These are phyloP conservation scores for Ichneumon xanthorius DNA, from an alignment of 2,888 invertebrate species.

Conservation along the genomic window DNA sequence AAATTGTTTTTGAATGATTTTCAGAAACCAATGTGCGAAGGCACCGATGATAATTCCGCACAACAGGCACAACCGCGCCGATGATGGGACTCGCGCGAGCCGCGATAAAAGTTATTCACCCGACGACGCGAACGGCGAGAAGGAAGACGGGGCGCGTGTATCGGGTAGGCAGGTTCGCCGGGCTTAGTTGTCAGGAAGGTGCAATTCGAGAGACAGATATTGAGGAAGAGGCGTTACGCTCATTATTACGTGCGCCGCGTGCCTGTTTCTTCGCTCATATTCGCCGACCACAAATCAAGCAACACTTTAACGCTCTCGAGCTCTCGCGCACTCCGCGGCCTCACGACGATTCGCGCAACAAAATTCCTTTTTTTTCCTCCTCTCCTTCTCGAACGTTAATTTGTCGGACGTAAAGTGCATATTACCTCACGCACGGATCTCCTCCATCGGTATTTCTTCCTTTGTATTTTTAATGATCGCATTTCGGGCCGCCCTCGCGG, in stretches of 20 bases:
- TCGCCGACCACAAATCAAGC: conserved; percentile 80
- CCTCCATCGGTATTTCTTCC: conserved; percentile 3
- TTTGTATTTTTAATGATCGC: conserved; percentile 15
- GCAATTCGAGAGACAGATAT: conserved; percentile 78
- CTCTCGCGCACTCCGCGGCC: conserved; percentile 58
- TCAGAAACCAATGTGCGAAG: background rate
- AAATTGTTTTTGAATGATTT: too few species aligned
- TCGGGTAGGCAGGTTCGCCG: background rate
- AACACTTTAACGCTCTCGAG: conserved; percentile 73
- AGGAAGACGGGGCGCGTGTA: conserved; percentile 35
- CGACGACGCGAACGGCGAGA: conserved; percentile 32
- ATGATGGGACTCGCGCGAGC: conserved; percentile 5
- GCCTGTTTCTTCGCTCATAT: conserved; percentile 69
- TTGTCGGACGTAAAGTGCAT: conserved; percentile 25
- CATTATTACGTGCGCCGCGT: conserved; percentile 76
- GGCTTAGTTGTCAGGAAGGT: conserved; percentile 63
- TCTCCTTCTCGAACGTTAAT: conserved; percentile 52
- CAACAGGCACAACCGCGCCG: background rate
- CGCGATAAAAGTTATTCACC: conserved; percentile 43
- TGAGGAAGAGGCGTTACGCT: conserved; percentile 81
- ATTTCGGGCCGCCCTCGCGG: background rate
- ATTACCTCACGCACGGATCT: conserved; percentile 25
- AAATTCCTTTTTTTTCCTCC: background rate
- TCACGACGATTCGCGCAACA: conserved; percentile 40
- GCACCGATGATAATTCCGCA: background rate